A percentile compares a stretch with the other conserved stretches of the same genome.
Evolutionary conservation across 2,797 vertebrate species (phyloP).

Genomic region (Microctenopoma lineatum): DNA sequence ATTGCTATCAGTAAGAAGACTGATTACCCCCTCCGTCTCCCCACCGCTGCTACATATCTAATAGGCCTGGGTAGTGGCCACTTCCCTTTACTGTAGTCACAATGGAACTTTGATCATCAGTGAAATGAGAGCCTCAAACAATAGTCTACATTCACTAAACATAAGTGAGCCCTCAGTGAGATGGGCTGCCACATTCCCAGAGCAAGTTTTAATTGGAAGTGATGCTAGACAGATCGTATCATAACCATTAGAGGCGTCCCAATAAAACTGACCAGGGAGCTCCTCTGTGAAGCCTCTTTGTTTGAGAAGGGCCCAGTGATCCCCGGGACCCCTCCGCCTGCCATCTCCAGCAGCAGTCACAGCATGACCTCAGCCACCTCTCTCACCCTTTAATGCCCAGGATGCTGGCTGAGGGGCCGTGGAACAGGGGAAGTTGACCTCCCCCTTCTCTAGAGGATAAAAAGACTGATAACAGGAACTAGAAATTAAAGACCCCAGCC

Average conservation of each 20-base stretch:
- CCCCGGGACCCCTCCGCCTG: conserved; percentile 62
- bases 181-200: conserved; percentile 63
- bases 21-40: conserved; percentile 78
- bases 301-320: conserved; percentile 65
- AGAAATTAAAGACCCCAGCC: conserved; percentile 83
- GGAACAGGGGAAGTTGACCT: conserved; percentile 76
- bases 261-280: conserved; percentile 79
- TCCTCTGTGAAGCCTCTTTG: conserved; percentile 74
- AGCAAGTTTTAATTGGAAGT: conserved; percentile 81
- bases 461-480: conserved; percentile 76
- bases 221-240: conserved; percentile 85
- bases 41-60: conserved; percentile 77
- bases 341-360: conserved; percentile 75
- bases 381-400: conserved; percentile 74
- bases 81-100: conserved; percentile 77
- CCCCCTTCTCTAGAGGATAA: conserved; percentile 74
- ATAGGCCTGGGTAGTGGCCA: conserved; percentile 70
- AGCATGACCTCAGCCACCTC: conserved; percentile 75
- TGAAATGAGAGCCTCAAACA: conserved; percentile 79
- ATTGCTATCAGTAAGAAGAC: conserved; percentile 79
- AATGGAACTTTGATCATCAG: conserved; percentile 80
- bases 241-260: conserved; percentile 83
- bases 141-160: conserved; percentile 73
- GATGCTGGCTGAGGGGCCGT: conserved; percentile 64
- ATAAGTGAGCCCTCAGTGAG: conserved; percentile 48